Conservation (phyloP, 2,888 invertebrate species). For the Amblyjoppa fuscipennis region DNA sequence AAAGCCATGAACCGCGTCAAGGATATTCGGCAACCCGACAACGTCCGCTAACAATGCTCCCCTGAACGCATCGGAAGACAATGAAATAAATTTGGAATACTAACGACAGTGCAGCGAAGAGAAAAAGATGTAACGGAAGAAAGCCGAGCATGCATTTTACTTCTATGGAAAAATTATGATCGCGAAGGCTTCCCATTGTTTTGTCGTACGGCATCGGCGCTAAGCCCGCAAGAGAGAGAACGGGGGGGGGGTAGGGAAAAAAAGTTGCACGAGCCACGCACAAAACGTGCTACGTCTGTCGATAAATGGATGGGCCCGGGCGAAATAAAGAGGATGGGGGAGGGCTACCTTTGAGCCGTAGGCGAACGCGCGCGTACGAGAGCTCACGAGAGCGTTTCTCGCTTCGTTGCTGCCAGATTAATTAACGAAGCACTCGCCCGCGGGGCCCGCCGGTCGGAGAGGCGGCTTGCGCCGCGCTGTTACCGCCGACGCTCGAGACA, state of each 20-base stretch:
- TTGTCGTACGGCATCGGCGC: conserved; percentile 9
- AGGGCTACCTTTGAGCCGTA: conserved; percentile 75
- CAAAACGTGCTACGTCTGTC: conserved; percentile 68
- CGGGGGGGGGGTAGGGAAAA: not conserved
- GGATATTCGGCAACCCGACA: not conserved
- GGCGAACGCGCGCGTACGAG: conserved; percentile 33
- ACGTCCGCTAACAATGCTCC: not conserved
- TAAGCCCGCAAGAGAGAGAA: not conserved
- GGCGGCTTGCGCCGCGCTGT: conserved; percentile 7
- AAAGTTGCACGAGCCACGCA: conserved; percentile 11
- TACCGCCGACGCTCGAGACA: conserved; percentile 61
- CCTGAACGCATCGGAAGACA: not conserved
- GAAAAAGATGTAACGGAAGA: not conserved
- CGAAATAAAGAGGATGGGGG: conserved; percentile 75
- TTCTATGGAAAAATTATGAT: conserved; percentile 23
- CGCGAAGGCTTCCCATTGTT: conserved; percentile 40
- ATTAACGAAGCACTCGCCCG: conserved; percentile 84
- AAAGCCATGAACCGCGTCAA: not conserved
- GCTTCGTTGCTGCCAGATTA: conserved; percentile 80
- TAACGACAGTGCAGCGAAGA: not conserved
- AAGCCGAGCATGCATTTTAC: not conserved
- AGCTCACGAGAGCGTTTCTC: conserved; percentile 58
- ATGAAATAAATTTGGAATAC: not conserved
- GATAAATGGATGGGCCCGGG: conserved; percentile 80
- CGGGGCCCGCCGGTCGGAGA: conserved; percentile 67